Evolutionary conservation across 2,797 vertebrate genomes (phyloP), one percentile per base, ranked within the genome.

Genomic region (Onychomys leucogaster): DNA sequence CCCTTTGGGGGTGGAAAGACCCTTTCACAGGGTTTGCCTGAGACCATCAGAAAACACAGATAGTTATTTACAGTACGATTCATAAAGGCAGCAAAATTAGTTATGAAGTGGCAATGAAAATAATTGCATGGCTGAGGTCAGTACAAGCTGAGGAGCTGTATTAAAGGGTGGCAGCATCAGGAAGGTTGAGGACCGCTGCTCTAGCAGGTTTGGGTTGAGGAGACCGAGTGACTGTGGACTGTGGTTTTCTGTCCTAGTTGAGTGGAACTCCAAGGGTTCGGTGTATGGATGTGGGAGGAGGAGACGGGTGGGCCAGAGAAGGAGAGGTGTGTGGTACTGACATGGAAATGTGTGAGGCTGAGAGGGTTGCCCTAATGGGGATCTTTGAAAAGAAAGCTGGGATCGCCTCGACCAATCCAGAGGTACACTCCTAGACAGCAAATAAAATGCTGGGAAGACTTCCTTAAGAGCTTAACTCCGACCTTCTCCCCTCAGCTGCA

Each of bases 231-330:
- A 16, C 21, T 73, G 25, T 77, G 69, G 77, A 90, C 34, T 94
- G 71, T 91, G 19, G 69, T 71, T 89, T 94, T 93, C 37, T 85
- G 5, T 86, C 65, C 13, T 65, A 8, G 2, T 12, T 49, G 59
- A 59, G 4, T 57, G 94, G 27, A 65, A 61, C 88, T 96, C 96
- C 90, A 87, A 85, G 43, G 88, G 21, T 46, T 5, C 6, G 21
- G 6, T 89, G 4, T 95, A 3, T 80, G 41, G 65, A 71, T 41
- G 61, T 37, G 80, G 52, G n/a, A 29, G 4, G n/a, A 29, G 4
- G 76, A 27, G 55, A 41, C 7, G 25, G 19, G 2, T 94, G 59
- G 23, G 71, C 94, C 59, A 37, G 69, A 85, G 55, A 14, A 23
- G 13, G 32, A 94, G 77, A 27, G 0, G 32, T 61, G 13, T 82